Base-by-base conservation (phyloP, 2,113 vertebrate genomes). In the Platysteira castanea region DNA sequence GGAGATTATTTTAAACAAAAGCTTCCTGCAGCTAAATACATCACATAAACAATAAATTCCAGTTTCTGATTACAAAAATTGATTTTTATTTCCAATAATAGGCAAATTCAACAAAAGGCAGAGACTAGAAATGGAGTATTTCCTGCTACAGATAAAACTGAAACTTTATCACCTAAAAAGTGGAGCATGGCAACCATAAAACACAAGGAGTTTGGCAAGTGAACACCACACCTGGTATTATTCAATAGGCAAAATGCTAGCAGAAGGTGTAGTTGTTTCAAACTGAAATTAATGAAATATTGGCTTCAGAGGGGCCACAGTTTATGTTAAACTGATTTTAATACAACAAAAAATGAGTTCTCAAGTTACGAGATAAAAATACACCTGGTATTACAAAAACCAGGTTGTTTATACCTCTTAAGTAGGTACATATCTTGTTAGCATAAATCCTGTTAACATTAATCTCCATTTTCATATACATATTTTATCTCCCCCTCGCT, bases 1-100 rank as follows among this genome's bases (percentile, higher is more conserved):
- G 52, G 9, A 53, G 35, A 84, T 75, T 87, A 78, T 87, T 81
- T 92, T 80, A 94, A 94, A 92, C 81, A 93, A 94, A 77, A 88
- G 42, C 61, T 87, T 87, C 61, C 90, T 83, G 50, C 52, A 89
- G 70, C 74, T 93, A 94, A 97, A 91, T 74, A 76, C 27, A 76
- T 35, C 31, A 31, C 30, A 39, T 83, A 71, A 83, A 68, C n/a
- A 84, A 77, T 71, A 87, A 46, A 94, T 73, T 96, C 56, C 39
- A 35, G 60, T 35, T 69, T 88, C 15, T 81, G 50, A 95, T 83
- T 78, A 41, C 22, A 46, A 90, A 94, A 94, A 88, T 13, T 37
- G 35, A 52, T 69, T 71, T 67, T 85, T 79, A 67, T 80, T 92
- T 77, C 50, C 42, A 90, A 61, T 22, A 57, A 50, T 69, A 67